Base-by-base conservation (phyloP, 2,113 vertebrate genomes). In the Equus quagga region DNA sequence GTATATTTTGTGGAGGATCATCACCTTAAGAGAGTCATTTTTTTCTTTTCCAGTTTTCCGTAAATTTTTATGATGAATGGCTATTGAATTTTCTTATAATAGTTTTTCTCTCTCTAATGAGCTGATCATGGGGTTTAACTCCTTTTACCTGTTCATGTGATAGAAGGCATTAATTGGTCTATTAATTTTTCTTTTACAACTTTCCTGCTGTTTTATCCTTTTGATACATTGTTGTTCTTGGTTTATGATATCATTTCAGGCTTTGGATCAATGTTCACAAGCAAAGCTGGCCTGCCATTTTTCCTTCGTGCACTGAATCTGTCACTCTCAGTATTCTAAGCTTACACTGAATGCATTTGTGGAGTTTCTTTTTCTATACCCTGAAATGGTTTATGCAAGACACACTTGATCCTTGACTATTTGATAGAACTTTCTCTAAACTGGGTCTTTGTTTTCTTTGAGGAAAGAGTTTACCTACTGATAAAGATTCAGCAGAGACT, bases 281-380 rank as follows among this genome's bases (percentile, higher is more conserved):
- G 31, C 0, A 31, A 91, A 17, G 11, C 1, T 69, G 3, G 3
- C 12, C 49, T 3, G 14, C 5, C 3, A 3, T 23, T 24, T 28
- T n/a, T 36, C 26, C 9, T 36, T 23, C 24, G n/a, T 14, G 18
- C 6, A 0, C 0, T 3, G 18, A 41, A 14, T 7, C 13, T 26
- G 4, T 13, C n/a, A 12, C 9, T 31, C 15, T 76, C 31, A 2
- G 33, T 41, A 9, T 9, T 21, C 14, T 4, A 69, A 10, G 1
- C 10, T 31, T 7, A 56, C 4, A 28, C 31, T 4, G 51, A 7
- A 26, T 33, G 9, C 13, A 24, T 26, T 17, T 51, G 14, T 69
- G 19, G 6, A 36, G 0, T 79, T 10, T 54, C 14, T 51, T 51
- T 79, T 78, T 36, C 54, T 14, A 11, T 2, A 18, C 7, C 31